Percentiles rank a stretch among this genome's conserved stretches.
phyloP scores from a whole-genome alignment of 2,113 vertebrate species.

The Cervus canadensis region DNA sequence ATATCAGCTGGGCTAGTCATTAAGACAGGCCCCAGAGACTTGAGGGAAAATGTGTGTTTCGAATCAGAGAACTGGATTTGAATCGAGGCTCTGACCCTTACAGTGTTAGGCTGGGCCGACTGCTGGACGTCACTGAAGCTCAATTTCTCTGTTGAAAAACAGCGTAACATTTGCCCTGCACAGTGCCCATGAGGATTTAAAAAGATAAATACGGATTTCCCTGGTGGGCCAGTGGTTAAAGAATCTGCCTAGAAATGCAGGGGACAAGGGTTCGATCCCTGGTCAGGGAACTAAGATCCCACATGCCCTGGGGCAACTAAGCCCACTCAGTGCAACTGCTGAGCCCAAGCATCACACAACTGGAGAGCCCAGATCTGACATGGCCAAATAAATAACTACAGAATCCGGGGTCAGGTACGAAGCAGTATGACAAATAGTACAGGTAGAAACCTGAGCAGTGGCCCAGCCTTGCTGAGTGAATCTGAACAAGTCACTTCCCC shows the following conservation, averaged over 20 bases:
- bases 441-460: neutral
- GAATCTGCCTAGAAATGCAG: neutral
- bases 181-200: neutral
- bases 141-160: neutral
- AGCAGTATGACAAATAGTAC: neutral
- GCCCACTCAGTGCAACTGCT: neutral
- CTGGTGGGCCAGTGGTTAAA: neutral
- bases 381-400: neutral
- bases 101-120: neutral
- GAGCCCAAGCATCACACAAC: neutral
- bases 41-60: neutral
- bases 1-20: neutral
- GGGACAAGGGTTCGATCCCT: neutral
- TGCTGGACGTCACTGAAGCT: neutral
- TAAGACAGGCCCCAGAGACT: neutral
- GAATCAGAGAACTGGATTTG: neutral
- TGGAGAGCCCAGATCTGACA: neutral
- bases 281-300: neutral
- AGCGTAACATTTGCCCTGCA: neutral
- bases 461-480: neutral
- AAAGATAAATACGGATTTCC: neutral
- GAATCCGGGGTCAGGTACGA: neutral
- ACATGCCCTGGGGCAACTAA: neutral
- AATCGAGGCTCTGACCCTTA: neutral
- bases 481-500: neutral